Evolutionary conservation across 1,140 invertebrate genomes (phyloP).

Genomic region (Bombus balteatus): DNA sequence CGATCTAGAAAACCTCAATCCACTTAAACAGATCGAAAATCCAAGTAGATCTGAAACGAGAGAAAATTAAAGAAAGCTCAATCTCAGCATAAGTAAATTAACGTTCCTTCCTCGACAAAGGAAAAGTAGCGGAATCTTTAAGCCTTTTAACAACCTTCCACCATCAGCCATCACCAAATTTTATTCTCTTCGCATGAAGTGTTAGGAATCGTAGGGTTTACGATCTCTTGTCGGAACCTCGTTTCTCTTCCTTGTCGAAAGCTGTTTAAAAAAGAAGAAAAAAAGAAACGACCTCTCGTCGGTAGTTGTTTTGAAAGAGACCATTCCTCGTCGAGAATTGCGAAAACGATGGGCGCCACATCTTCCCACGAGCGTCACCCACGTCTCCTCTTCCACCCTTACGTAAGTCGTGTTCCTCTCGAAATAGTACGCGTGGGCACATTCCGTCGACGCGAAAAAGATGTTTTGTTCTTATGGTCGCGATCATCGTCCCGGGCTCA

Average conservation of each 20-base stretch:
- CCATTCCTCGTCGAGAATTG: conserved; percentile 1
- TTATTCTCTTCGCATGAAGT: background rate
- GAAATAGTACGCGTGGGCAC: conserved; percentile 75
- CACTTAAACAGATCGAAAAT: background rate
- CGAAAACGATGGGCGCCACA: conserved; percentile 9
- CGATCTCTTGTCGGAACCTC: background rate
- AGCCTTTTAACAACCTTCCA: background rate
- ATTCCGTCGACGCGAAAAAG: conserved; percentile 37
- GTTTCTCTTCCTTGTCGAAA: background rate
- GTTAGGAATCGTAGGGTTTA: background rate
- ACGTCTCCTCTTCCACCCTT: conserved; percentile 46
- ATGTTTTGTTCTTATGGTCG: background rate
- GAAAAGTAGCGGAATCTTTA: background rate
- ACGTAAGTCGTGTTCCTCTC: conserved; percentile 49
- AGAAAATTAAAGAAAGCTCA: background rate
- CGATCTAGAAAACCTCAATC: too few species aligned
- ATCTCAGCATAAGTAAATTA: background rate
- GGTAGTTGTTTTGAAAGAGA: background rate
- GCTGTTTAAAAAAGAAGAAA: background rate
- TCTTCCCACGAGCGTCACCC: conserved; percentile 32
- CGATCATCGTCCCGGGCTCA: background rate
- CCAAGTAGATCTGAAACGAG: background rate
- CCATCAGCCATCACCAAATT: too few species aligned
- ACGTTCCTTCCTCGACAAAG: background rate
- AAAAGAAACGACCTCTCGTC: background rate